These are phyloP conservation scores for Antheraea assamensis DNA, from an alignment of 2,888 invertebrate genomes.

Conservation along the genomic window DNA sequence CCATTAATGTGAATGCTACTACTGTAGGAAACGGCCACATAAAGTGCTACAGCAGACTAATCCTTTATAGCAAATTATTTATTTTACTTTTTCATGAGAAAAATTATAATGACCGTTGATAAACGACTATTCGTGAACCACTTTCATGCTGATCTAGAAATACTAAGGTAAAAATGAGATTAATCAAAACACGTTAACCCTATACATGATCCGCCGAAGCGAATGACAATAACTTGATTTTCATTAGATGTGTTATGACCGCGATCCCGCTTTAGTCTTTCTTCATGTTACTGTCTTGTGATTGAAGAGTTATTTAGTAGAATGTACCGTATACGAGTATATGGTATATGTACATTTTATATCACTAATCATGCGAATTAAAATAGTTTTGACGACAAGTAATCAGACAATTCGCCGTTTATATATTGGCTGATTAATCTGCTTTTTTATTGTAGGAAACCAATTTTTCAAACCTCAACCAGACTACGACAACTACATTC, in stretches of 20 bases:
- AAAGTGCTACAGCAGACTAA: not conserved
- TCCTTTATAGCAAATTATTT: not conserved
- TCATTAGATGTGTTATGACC: not conserved
- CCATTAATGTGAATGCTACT: not conserved
- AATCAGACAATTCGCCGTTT: not conserved
- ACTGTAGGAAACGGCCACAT: not conserved
- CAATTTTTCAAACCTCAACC: not conserved
- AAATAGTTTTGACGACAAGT: not conserved
- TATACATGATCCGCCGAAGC: not conserved
- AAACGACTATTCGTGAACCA: not conserved
- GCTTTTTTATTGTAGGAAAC: not conserved
- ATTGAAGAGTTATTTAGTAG: not conserved
- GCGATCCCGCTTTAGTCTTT: not conserved
- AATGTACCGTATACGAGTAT: not conserved
- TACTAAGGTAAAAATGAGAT: not conserved
- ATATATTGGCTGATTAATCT: not conserved
- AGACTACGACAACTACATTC: not conserved
- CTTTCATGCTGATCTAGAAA: not conserved
- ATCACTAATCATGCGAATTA: not conserved
- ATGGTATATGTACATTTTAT: not conserved
- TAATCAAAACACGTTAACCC: not conserved
- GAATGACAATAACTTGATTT: not conserved
- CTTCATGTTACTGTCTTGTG: no score
- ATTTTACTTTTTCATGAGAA: not conserved
- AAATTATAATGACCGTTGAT: not conserved